Evolutionary conservation across 2,113 vertebrate genomes (phyloP).

Genomic region (Hyperopisus bebe): DNA sequence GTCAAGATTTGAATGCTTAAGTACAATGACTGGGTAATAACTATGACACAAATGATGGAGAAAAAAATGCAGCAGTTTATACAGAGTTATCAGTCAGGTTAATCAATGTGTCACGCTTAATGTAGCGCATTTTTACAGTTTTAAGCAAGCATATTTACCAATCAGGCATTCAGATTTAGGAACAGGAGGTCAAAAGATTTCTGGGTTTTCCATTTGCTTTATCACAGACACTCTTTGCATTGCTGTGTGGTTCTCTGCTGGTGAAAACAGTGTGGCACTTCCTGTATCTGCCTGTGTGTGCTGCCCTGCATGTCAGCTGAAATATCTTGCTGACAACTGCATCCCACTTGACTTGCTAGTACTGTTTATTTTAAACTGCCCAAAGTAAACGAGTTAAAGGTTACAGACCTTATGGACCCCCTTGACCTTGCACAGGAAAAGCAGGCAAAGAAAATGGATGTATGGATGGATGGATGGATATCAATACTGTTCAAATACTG

Average conservation of each 20-base stretch:
- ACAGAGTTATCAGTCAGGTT: neutral
- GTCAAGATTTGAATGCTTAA: neutral
- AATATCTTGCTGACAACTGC: neutral
- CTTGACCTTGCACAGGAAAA: neutral
- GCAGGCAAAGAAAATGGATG: neutral
- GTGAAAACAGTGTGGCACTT: neutral
- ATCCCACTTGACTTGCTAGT: neutral
- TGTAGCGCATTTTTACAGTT: neutral
- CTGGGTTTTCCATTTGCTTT: neutral
- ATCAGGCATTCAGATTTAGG: neutral
- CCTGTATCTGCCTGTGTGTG: neutral
- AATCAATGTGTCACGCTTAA: neutral
- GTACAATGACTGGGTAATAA: neutral
- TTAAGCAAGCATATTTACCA: neutral
- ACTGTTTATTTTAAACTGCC: neutral
- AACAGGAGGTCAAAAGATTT: neutral
- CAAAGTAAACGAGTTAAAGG: neutral
- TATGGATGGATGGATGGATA: neutral
- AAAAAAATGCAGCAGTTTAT: neutral
- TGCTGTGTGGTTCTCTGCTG: neutral
- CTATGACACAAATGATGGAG: neutral
- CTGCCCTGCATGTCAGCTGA: neutral
- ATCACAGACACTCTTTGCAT: neutral
- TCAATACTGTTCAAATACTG: neutral
- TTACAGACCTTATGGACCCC: neutral